Base-by-base conservation (phyloP, 1,140 invertebrate genomes). In the Lepidotrigona ventralis region DNA sequence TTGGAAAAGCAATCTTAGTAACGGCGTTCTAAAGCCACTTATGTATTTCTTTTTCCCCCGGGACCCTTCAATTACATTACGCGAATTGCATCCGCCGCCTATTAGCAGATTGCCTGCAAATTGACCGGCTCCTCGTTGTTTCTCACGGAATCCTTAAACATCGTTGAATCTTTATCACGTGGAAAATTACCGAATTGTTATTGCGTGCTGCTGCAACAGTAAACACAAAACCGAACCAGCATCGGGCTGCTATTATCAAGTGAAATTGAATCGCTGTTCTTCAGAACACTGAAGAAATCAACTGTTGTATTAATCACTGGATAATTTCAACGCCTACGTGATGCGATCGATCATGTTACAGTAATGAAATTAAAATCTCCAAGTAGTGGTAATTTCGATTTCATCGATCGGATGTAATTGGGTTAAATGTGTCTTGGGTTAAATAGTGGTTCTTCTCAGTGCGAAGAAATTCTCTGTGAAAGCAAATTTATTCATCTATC, bases 1-100 rank as follows among this genome's bases (percentile, higher is more conserved):
- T 74, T 81, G 79, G 56, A 54, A 39, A 74, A 81, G 79, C 79
- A 81, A 81, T 81, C 79, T 81, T 74, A 64, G 69, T 53, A 74
- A 81, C 71, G 79, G 58, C 19, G 46, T 81, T 74, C 79, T 29
- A 81, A 74, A 81, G 46, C 70, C 79, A 74, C 79, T 66, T 81
- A 74, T 74, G 79, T 81, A 54, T 74, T 81, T 81, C 79, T 81
- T 80, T 73, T 73, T 46, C 39, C 39, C 54, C 21, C 15, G 21
- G n/a, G 21, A 21, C 46, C 46, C 46, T 64, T 81, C 79, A 81
- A 74, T 81, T 73, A 74, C 79, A 81, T 81, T 81, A 81, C 70
- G 58, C 26, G 79, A 74, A 74, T 81, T 74, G 79, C 70, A 54
- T 33, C 58, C 69, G 23, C 70, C n/a, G 29, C 58, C 79, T 74